Conservation (phyloP, 2,113 vertebrate genomes). For the Mandrillus leucophaeus region DNA sequence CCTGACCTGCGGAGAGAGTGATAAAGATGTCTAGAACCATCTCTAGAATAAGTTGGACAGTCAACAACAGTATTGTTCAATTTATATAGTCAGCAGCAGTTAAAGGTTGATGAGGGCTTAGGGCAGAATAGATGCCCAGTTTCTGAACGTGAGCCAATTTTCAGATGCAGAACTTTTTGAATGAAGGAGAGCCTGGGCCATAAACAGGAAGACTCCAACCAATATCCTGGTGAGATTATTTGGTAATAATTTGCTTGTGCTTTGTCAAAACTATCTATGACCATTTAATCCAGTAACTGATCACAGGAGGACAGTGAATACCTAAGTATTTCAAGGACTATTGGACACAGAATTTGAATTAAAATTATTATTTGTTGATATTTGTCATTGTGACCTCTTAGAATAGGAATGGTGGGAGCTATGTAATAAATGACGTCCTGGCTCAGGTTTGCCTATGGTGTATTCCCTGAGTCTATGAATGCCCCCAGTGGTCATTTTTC, state of each 20-base stretch:
- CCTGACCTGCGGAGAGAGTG: neutral
- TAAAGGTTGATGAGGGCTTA: neutral
- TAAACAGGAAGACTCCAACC: neutral
- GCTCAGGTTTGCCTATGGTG: neutral
- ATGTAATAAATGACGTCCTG: neutral
- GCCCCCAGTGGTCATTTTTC: neutral
- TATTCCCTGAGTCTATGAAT: neutral
- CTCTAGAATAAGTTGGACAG: neutral
- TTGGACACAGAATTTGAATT: neutral
- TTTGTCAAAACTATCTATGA: neutral
- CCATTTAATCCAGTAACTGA: neutral
- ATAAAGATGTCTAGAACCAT: neutral
- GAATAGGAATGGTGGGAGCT: neutral
- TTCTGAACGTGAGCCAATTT: neutral
- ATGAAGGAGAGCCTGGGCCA: neutral
- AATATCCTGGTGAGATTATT: neutral
- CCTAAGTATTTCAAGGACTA: neutral
- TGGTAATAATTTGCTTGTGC: neutral
- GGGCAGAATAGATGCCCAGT: neutral
- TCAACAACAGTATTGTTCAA: neutral
- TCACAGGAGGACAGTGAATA: neutral
- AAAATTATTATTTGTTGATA: neutral
- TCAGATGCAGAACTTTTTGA: neutral
- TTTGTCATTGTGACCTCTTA: neutral
- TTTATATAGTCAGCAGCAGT: neutral